Evolutionary conservation across 2,113 vertebrate species (phyloP), one percentile per base, ranked within the genome.

Genomic region (Phoenicopterus ruber): DNA sequence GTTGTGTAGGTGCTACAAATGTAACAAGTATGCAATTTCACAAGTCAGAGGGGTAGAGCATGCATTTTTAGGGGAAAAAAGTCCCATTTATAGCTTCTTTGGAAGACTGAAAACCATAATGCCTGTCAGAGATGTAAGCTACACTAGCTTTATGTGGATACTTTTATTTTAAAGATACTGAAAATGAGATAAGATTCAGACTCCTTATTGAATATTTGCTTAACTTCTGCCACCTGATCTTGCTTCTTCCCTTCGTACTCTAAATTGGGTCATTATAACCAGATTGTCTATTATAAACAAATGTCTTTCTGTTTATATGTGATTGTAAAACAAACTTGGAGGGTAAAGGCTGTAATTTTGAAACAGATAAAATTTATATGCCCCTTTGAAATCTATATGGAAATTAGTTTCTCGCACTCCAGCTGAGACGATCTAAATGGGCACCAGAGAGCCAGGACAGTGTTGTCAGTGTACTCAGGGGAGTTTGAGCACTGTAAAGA

Each of bases 251-350:
- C 18, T 90, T 88, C 15, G 11, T 83, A 71, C 32, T 89, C 77
- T 94, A 36, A 94, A 92, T 76, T 90, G 90, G 80, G 86, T 96
- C 63, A 74, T 74, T 87, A 59, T 90, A 82, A 91, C 95, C 84
- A 85, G 89, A 87, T 80, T 84, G 82, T 82, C 70, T 67, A 24
- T 93, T 85, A 70, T 91, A 95, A 94, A 90, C 82, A 92, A 94
- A 57, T 89, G 29, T 67, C 71, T 95, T 96, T 92, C 63, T 93
- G 71, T 97, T 97, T 91, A 86, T 69, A 82, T 82, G 74, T 78
- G 89, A 92, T 96, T 96, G 89, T 93, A 87, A 84, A 96, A 89
- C 84, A 84, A 78, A 65, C 86, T 78, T 63, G 50, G 90, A 96
- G 50, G 50, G n/a, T 89, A 85, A 57, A 89, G 73, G 69, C 88